A percentile compares a stretch with the other conserved stretches of the same genome.
phyloP scores from a whole-genome alignment of 2,797 vertebrate species.

The Loris lydekkerianus region DNA sequence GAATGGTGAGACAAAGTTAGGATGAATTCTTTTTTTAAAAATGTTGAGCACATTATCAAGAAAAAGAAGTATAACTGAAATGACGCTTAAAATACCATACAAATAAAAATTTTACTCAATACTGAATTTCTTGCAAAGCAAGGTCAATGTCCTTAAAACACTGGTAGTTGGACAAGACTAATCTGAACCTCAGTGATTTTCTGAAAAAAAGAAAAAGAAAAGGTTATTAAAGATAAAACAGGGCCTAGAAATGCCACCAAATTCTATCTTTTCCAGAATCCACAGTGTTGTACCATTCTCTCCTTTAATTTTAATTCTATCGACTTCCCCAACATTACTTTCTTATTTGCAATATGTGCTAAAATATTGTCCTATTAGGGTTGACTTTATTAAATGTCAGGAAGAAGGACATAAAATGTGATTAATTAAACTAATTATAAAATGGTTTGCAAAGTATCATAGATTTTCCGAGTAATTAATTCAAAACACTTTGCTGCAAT shows the following conservation, averaged over 20 bases:
- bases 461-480: conserved; percentile 65
- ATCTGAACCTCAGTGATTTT: background rate
- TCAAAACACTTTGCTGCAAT: conserved; percentile 53
- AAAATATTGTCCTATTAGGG: background rate
- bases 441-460: conserved; percentile 32
- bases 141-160: background rate
- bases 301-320: background rate
- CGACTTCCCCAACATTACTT: background rate
- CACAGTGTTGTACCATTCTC: background rate
- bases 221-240: background rate
- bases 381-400: conserved; percentile 56
- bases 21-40: conserved; percentile 1
- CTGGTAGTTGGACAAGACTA: background rate
- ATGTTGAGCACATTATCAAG: background rate
- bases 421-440: conserved; percentile 61
- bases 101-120: conserved; percentile 49
- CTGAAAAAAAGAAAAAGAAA: background rate
- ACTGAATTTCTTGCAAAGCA: conserved; percentile 20
- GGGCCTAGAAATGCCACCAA: background rate
- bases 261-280: background rate
- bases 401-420: background rate
- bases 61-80: background rate
- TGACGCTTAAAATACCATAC: background rate
- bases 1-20: background rate
- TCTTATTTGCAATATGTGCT: background rate